Percentiles rank a stretch among this genome's conserved stretches.
Evolutionary conservation across 1,140 invertebrate genomes (phyloP).

Genomic region (Penaeus vannamei): DNA sequence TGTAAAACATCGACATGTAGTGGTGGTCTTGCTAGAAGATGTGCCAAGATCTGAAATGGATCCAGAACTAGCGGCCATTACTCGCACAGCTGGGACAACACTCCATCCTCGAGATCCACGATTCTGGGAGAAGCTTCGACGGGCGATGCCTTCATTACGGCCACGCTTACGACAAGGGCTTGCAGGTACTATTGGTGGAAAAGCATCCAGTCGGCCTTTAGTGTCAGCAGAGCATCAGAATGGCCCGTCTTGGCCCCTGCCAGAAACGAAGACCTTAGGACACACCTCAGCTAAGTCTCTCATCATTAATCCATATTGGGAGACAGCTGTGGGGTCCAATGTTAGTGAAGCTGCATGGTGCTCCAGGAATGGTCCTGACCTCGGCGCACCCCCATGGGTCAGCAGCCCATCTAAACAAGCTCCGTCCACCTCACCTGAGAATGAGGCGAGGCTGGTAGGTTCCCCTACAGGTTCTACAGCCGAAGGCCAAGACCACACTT

Average conservation of each 20-base stretch:
- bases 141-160: conserved; percentile 58
- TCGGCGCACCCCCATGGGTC: conserved; percentile 50
- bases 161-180: conserved; percentile 7
- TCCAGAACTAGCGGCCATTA: conserved; percentile 57
- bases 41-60: conserved; percentile 63
- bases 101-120: conserved; percentile 62
- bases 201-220: conserved; percentile 54
- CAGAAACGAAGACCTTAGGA: conserved; percentile 45
- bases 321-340: conserved; percentile 64
- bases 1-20: conserved; percentile 55
- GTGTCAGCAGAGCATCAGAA: conserved; percentile 60
- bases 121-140: conserved; percentile 66
- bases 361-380: conserved; percentile 42
- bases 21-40: conserved; percentile 65
- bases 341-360: conserved; percentile 55
- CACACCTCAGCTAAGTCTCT: conserved; percentile 59
- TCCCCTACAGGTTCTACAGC: conserved; percentile 3
- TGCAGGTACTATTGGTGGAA: conserved; percentile 36
- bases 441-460: conserved; percentile 35
- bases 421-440: conserved; percentile 35
- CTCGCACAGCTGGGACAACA: conserved; percentile 53
- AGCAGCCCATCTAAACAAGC: conserved; percentile 41
- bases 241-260: conserved; percentile 54
- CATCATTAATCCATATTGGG: conserved; percentile 67
- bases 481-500: conserved; percentile 60